phyloP scores from a whole-genome alignment of 1,140 invertebrate genomes.

The Solen grandis region DNA sequence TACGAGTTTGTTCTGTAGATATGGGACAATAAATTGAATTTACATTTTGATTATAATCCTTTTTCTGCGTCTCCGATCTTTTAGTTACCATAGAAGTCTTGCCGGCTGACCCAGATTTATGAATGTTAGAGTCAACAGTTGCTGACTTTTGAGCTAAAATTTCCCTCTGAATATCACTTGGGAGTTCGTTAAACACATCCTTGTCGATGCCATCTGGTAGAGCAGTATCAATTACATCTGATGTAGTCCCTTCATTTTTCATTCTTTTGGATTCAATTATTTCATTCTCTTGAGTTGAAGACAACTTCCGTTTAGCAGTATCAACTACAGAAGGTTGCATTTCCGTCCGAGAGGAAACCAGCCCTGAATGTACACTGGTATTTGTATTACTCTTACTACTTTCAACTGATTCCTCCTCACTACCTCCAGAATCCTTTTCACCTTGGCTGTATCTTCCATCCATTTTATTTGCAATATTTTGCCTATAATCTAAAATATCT shows the following conservation, averaged over 20 bases:
- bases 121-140: not conserved
- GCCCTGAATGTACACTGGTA: not conserved
- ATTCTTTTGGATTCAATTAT: too few species aligned
- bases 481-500: too few species aligned
- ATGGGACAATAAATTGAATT: not conserved
- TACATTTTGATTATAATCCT: not conserved
- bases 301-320: not conserved
- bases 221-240: not conserved
- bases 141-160: slow-evolving; percentile 19
- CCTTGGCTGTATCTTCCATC: not conserved
- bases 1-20: not conserved
- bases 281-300: not conserved
- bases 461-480: not conserved
- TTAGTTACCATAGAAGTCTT: not conserved
- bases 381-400: not conserved
- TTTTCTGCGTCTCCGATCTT: not conserved
- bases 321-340: not conserved
- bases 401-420: not conserved
- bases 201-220: slow-evolving; percentile 49
- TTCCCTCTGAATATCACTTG: slow-evolving; percentile 58
- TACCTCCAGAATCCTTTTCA: not conserved
- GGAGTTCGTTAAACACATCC: slow-evolving; percentile 54
- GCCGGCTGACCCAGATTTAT: not conserved
- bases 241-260: not conserved
- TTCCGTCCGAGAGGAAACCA: not conserved